Conservation (phyloP, 1,140 invertebrate species). For the Choristoneura fumiferana region DNA sequence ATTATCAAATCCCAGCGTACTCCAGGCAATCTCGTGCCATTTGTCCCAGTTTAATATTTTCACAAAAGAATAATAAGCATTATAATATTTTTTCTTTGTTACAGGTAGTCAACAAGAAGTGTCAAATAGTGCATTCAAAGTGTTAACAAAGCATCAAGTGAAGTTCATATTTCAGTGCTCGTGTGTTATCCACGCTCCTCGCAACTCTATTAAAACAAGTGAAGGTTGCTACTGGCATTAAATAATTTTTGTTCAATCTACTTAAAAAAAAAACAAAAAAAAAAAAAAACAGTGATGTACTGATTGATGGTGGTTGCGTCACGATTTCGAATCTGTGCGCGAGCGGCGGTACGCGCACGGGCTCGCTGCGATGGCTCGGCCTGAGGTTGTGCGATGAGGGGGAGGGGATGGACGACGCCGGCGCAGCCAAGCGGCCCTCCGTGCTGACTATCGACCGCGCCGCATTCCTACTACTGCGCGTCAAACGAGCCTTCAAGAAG, state of each 20-base stretch:
- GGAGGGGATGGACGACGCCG: conserved; percentile 67
- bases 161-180: conserved; percentile 8
- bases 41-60: too few relatives aligned
- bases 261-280: too few relatives aligned
- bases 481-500: conserved; percentile 94
- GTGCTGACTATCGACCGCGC: conserved; percentile 90
- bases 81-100: conserved; percentile 7
- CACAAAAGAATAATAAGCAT: too few relatives aligned
- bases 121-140: not conserved
- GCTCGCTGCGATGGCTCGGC: conserved; percentile 66
- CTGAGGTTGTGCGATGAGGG: conserved; percentile 75
- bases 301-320: not conserved
- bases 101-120: conserved; percentile 3
- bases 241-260: too few relatives aligned
- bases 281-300: too few relatives aligned
- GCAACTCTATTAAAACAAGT: too few relatives aligned
- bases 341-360: conserved; percentile 4
- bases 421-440: conserved; percentile 69
- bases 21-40: too few relatives aligned
- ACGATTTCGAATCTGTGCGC: not conserved
- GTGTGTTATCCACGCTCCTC: conserved; percentile 20
- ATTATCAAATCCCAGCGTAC: too few relatives aligned
- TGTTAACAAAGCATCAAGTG: not conserved
- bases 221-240: too few relatives aligned
- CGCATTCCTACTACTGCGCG: conserved; percentile 90